Base-by-base conservation (phyloP, 1,140 invertebrate species). In the Sinella curviseta region DNA sequence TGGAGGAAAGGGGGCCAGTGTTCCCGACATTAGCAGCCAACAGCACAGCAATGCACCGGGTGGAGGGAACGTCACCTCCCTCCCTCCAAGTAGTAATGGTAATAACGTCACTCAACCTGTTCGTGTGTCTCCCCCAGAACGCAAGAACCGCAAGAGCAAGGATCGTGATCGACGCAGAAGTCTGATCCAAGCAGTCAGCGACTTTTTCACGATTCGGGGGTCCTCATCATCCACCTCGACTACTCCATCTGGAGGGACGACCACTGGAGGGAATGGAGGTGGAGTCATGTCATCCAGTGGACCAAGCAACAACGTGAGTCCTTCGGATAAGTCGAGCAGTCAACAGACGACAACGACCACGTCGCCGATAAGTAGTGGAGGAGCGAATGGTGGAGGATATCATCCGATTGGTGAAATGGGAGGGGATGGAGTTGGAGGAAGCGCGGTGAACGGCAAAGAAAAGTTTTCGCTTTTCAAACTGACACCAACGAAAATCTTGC, bases 141-240 rank as follows among this genome's bases (percentile, higher is more conserved):
- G 81, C 33, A 82, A 79, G 55, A 74, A 60, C 28, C 85, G 85
- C 70, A 86, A 86, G 74, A 83, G 83, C 16, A 86, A 86, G 78
- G 92, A 93, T 85, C 89, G 90, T 0, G 92, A 94, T 80, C 88
- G 93, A 78, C 88, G 93, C 60, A 93, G 93, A 84, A 94, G 93
- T 86, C 92, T 95, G 55, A 95, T 95, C 81, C 94, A 94, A 88
- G 91, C 93, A 67, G 91, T 95, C 60, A 92, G 93, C 1, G 93
- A 92, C 85, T 93, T 95, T 85, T 94, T 95, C 36, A 78, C 78
- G 60, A 83, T 34, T 77, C 73, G 77, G 65, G 65, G 65, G 26
- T 78, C 81, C 26, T 16, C 26, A 26, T 48, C n/a, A n/a, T n/a
- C n/a, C n/a, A n/a, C n/a, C n/a, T n/a, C n/a, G n/a, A n/a, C n/a